Evolutionary conservation across 2,888 invertebrate genomes (phyloP).

Genomic region (Pseudococcus viburni): DNA sequence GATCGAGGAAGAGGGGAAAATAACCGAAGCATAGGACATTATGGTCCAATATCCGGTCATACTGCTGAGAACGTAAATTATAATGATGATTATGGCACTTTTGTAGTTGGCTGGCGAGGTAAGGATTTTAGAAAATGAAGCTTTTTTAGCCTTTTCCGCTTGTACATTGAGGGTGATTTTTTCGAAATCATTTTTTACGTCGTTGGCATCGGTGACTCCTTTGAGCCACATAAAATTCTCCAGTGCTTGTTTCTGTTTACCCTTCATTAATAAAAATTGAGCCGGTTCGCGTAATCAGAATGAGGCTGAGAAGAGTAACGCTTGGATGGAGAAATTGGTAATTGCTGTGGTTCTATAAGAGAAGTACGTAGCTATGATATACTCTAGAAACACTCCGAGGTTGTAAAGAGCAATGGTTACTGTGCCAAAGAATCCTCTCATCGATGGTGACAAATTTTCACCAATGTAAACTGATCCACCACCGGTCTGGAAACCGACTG

Average conservation of each 20-base stretch:
- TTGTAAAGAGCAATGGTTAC: neutral
- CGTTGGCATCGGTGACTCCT: neutral
- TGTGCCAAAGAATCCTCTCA: constrained; percentile 23
- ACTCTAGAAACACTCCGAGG: neutral
- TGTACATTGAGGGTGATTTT: constrained; percentile 44
- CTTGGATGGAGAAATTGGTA: neutral
- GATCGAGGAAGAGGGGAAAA: constrained; percentile 67
- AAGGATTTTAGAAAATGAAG: neutral
- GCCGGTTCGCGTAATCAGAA: constrained; percentile 44
- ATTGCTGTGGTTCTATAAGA: neutral
- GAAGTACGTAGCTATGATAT: constrained; percentile 30
- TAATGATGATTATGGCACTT: constrained; percentile 64
- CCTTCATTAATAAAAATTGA: constrained; percentile 57
- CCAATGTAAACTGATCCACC: neutral
- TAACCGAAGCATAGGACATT: constrained; percentile 68
- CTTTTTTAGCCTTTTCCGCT: constrained; percentile 20
- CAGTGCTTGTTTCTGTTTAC: constrained; percentile 35
- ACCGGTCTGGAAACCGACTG: neutral
- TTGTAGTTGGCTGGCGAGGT: constrained; percentile 25
- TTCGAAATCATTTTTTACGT: constrained; percentile 58
- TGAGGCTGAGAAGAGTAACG: neutral
- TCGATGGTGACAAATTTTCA: neutral
- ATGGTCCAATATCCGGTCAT: constrained; percentile 60
- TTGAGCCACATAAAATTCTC: constrained; percentile 56
- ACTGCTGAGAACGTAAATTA: neutral